Base-by-base conservation (phyloP, 2,888 invertebrate genomes). In the Ypsolopha scabrella region DNA sequence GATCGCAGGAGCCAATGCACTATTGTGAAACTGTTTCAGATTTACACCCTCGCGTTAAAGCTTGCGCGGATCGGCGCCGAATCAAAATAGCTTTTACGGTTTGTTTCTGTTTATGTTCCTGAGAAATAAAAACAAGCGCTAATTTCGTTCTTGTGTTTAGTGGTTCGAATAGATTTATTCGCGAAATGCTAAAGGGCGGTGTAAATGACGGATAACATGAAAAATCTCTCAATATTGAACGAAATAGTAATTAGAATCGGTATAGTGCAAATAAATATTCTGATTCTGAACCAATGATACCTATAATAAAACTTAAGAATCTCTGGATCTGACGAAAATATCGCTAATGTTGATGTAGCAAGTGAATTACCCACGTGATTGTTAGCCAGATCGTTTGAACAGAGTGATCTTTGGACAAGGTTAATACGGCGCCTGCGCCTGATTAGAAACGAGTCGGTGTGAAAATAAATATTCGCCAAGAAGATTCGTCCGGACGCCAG, bases 351-450 rank as follows among this genome's bases (percentile, higher is more conserved):
- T 39, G 10, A 1, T 39, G 9, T 24, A 24, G 24, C 24, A 24
- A 24, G 4, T 24, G 4, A 24, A 24, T 4, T 4, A 24, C 24
- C 24, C 24, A 38, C n/a, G n/a, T 38, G 39, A 38, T 3, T 9
- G 39, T 38, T 9, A 6, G 39, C 39, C 39, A 39, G 39, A 10
- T 39, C 39, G 39, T 9, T 9, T 38, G n/a, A 10, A 38, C 58
- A 63, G 59, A 60, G 58, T 63, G 59, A 64, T 62, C 71, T 63
- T 56, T 73, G 75, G 76, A 79, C 80, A 85, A 85, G 80, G 83
- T 79, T 67, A 76, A 55, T 57, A 50, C 57, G 70, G 72, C 76
- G 76, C 73, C 77, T 59, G 9, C 10, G 63, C 48, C 58, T 57
- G 65, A 24, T 4, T 24, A 4, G 24, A 24, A 24, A 24, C 24